These are phyloP conservation scores for Prosopocoilus inquinatus DNA, from an alignment of 2,888 invertebrate species.

Conservation along the genomic window DNA sequence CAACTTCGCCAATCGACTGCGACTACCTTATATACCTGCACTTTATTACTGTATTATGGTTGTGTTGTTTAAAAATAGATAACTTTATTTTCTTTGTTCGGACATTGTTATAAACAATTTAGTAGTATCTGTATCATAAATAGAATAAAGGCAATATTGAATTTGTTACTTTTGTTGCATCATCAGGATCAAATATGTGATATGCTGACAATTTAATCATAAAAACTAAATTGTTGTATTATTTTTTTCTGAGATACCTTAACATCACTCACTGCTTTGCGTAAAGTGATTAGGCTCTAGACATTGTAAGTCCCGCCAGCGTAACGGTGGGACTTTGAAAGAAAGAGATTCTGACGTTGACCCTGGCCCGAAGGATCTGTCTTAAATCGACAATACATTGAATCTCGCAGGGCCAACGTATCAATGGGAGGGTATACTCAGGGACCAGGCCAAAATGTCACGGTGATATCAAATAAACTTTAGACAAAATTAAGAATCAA, in stretches of 20 bases:
- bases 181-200: constrained; percentile 39
- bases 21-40: constrained; percentile 36
- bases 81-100: constrained; percentile 33
- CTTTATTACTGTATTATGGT: constrained; percentile 34
- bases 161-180: constrained; percentile 28
- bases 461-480: constrained; percentile 51
- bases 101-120: constrained; percentile 24
- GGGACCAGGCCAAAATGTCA: constrained; percentile 56
- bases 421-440: constrained; percentile 50
- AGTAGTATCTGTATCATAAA: constrained; percentile 14
- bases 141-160: constrained; percentile 40
- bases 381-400: constrained; percentile 11
- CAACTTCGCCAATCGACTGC: constrained; percentile 31
- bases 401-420: constrained; percentile 20
- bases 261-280: constrained; percentile 24
- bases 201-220: constrained; percentile 46
- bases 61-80: constrained; percentile 36
- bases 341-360: constrained; percentile 13
- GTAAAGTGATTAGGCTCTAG: constrained; percentile 5
- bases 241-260: constrained; percentile 36
- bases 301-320: constrained; percentile 1
- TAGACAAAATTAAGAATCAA: constrained; percentile 49
- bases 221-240: constrained; percentile 31
- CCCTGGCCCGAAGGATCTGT: constrained; percentile 20
- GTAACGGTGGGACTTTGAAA: background rate